These are phyloP conservation scores for Zophobas atratus DNA, from an alignment of 1,140 invertebrate species.

Conservation along the genomic window DNA sequence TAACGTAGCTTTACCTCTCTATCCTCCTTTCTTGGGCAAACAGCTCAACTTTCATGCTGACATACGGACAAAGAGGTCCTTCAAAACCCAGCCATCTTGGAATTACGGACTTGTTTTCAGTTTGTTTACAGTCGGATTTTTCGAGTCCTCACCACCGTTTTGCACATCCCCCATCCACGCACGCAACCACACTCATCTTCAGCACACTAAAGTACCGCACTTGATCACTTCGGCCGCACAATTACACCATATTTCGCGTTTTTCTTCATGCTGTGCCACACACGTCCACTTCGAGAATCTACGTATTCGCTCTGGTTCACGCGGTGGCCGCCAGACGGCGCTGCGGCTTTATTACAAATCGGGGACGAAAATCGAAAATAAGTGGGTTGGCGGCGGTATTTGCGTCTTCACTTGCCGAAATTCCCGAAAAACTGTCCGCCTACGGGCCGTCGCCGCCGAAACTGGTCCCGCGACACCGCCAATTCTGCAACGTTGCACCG, in stretches of 20 bases:
- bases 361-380: slow-evolving; percentile 52
- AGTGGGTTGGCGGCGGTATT: slow-evolving; percentile 26
- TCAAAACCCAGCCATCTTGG: slow-evolving; percentile 67
- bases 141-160: slow-evolving; percentile 45
- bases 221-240: slow-evolving; percentile 51
- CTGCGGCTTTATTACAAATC: slow-evolving; percentile 39
- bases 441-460: not conserved
- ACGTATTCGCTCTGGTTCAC: slow-evolving; percentile 53
- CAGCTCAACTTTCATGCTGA: slow-evolving; percentile 65
- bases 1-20: slow-evolving; percentile 59
- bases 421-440: not conserved
- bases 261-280: slow-evolving; percentile 59
- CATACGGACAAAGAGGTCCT: slow-evolving; percentile 64
- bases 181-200: slow-evolving; percentile 54
- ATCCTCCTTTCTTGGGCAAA: slow-evolving; percentile 60
- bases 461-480: not conserved
- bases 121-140: slow-evolving; percentile 59
- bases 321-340: slow-evolving; percentile 20
- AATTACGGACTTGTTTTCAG: slow-evolving; percentile 53
- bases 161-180: slow-evolving; percentile 52
- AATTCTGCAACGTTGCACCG: slow-evolving; percentile 4
- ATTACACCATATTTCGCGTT: slow-evolving; percentile 60
- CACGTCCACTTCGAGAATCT: slow-evolving; percentile 58
- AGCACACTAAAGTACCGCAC: slow-evolving; percentile 47
- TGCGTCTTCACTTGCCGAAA: slow-evolving; percentile 6